These are phyloP conservation scores for Gallinago media DNA, from an alignment of 2,113 vertebrate genomes.

Conservation along the genomic window DNA sequence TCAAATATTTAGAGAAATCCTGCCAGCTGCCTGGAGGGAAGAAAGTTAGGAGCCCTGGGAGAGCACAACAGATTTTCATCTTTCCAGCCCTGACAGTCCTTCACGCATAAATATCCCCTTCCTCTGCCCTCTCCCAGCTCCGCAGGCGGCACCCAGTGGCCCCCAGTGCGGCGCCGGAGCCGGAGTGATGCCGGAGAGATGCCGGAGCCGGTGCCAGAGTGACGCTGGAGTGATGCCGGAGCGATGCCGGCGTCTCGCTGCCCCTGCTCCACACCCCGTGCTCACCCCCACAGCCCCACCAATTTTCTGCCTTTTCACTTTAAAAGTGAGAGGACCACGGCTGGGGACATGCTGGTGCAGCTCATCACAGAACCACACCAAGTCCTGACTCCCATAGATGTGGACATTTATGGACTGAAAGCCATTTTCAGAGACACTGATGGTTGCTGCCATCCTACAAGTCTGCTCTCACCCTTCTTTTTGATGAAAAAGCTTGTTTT, in stretches of 20 bases:
- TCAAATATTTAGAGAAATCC: constrained; percentile 67
- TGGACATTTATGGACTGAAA: neutral
- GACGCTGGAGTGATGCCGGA: neutral
- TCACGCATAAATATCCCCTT: neutral
- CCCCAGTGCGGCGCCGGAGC: accelerated
- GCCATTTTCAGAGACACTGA: neutral
- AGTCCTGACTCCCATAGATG: neutral
- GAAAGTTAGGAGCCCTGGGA: constrained; percentile 46
- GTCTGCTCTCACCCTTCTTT: neutral
- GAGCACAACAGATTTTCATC: constrained; percentile 47
- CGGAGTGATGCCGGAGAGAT: neutral
- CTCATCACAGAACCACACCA: neutral
- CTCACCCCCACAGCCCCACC: neutral
- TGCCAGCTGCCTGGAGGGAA: constrained; percentile 50
- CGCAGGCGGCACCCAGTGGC: neutral
- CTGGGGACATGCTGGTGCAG: neutral
- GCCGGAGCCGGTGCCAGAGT: neutral
- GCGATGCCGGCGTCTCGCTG: neutral
- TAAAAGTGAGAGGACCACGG: neutral
- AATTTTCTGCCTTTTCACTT: neutral
- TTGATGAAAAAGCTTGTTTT: neutral
- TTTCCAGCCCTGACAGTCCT: constrained; percentile 24
- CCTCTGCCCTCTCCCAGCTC: neutral
- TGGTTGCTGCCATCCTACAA: neutral
- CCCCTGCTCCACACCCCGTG: neutral